A percentile compares a stretch with the other conserved stretches of the same genome.
Evolutionary conservation across 2,888 invertebrate genomes (phyloP).

Genomic region (Alloscopus bannaensis): DNA sequence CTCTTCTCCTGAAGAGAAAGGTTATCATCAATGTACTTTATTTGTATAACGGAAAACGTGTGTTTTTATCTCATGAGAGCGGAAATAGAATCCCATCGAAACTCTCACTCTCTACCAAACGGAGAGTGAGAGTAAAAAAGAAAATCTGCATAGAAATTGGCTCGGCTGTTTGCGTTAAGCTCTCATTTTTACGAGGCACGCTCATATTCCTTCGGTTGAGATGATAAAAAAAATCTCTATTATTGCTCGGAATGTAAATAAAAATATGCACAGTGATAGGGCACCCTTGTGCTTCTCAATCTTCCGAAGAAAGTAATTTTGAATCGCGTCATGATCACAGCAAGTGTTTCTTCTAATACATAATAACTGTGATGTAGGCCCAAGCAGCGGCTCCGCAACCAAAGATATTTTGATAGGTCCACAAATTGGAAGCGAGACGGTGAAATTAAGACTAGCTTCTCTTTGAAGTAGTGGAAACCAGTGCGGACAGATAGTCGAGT

Average conservation of each 20-base stretch:
- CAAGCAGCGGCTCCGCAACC: too few species aligned
- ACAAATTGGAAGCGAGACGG: too few species aligned
- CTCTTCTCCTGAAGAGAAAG: too few species aligned
- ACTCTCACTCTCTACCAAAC: background rate
- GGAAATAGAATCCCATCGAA: constrained; percentile 19
- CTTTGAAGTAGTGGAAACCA: too few species aligned
- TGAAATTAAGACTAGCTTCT: too few species aligned
- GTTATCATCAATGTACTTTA: constrained; percentile 6
- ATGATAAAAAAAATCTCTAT: constrained; percentile 5
- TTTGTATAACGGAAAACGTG: background rate
- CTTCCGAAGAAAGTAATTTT: background rate
- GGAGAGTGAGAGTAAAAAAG: background rate
- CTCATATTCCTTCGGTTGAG: background rate
- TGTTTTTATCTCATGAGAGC: constrained; percentile 6
- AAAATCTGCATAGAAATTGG: constrained; percentile 28
- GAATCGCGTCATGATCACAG: background rate
- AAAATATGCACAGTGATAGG: background rate
- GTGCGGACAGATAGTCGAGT: too few species aligned
- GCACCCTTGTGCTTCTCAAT: background rate
- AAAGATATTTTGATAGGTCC: too few species aligned
- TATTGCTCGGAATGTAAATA: constrained; percentile 2
- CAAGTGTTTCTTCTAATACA: too few species aligned
- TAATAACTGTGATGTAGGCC: too few species aligned
- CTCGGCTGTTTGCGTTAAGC: constrained; percentile 1
- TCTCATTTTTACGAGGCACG: background rate